Evolutionary conservation across 2,888 invertebrate genomes (phyloP), one percentile per base, ranked within the genome.

Genomic region (Drosophila dives): DNA sequence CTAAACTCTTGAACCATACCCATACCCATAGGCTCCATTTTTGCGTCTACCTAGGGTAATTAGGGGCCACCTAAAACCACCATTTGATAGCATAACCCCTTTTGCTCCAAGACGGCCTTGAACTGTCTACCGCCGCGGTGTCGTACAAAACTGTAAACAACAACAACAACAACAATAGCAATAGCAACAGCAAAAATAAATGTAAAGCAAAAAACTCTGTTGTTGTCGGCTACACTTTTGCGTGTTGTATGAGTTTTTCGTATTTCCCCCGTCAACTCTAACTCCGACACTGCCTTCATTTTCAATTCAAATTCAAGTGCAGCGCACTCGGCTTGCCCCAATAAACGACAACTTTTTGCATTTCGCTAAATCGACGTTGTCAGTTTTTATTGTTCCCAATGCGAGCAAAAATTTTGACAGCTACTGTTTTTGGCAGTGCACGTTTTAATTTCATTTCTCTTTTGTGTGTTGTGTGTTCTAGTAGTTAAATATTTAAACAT

Each of bases 181-280:
- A 38, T 34, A 62, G 23, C 3, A 67, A 6, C 49, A 70, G 54
- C 50, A 66, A 76, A 49, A 51, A 62, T 15, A 60, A 38, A 33
- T 23, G 15, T 23, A 23, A 45, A 48, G 29, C 23, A 60, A 40
- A 55, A 60, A 84, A 86, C 65, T 84, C 81, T 84, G 65, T 67
- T 69, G 74, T 66, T 85, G 80, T 88, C 86, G 80, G 80, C 85
- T 84, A 88, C 78, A 78, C 80, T 84, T 84, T 83, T 76, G 45
- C 68, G 64, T 64, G 64, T 58, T 71, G 32, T 63, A 34, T 17
- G 54, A 62, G 40, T 60, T 60, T 64, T 69, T 62, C 17, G 12
- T n/a, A 48, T 65, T 61, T 49, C 50, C 5, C 15, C 29, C 32
- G 34, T 42, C 53, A 49, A 29, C 63, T 34, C 17, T 12, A 20